Evolutionary conservation across 2,797 vertebrate genomes (phyloP), one percentile per base, ranked within the genome.

Genomic region (Enoplosus armatus): DNA sequence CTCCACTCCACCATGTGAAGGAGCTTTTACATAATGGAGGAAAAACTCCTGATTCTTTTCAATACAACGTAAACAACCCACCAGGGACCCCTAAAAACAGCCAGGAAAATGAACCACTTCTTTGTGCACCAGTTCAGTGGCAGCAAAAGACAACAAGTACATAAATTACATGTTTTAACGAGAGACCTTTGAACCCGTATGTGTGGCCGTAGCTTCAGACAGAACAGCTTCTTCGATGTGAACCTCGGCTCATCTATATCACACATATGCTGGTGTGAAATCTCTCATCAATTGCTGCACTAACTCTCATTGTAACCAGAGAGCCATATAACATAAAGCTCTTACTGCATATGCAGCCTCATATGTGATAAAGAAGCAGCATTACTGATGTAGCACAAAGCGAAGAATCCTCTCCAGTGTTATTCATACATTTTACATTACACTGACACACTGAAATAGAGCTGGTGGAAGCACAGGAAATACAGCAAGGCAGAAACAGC

Each of bases 341-440:
- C 62, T 45, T 26, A 63, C 45, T 55, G 58, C 15, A 65, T 55
- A 70, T 20, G 61, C 1, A 1, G 11, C 15, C 22, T 41, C 5
- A 26, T 16, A 6, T 50, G 47, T 54, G 31, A 74, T 60, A 53
- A 6, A 71, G 43, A 45, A 51, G 66, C 45, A 50, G 37, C 39
- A 62, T 37, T 60, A 48, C 27, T 31, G 56, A 41, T 56, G 33
- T 12, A 53, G 15, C 51, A 58, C 62, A 62, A 39, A 50, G 47
- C 55, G 79, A 47, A 59, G 9, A 63, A 63, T 75, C 48, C 35
- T 65, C 60, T 35, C 50, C 8, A 33, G 77, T 20, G 72, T 80
- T 51, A 50, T 60, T 79, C 54, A 67, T 64, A 60, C 66, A 76
- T 84, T 82, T 79, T 79, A 58, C 58, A 81, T 84, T 41, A 77